A percentile compares a stretch with the other conserved stretches of the same genome.
Conservation (phyloP, 2,888 invertebrate species). For the Chaetoderma sp. region DNA sequence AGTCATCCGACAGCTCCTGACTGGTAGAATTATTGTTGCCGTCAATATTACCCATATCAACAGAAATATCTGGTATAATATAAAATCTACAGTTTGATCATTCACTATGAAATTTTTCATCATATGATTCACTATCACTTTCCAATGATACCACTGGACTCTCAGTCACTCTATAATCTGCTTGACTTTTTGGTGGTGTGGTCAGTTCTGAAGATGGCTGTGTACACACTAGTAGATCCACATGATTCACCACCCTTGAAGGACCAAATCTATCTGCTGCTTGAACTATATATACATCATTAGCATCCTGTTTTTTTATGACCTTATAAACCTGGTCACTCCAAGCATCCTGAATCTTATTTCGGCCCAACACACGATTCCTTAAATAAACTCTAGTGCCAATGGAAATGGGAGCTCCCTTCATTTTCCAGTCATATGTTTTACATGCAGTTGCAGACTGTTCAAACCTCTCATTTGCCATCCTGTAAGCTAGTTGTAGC, state of each 20-base stretch:
- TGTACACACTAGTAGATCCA: not conserved
- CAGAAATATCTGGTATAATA: no score
- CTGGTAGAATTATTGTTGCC: not conserved
- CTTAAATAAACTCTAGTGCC: constrained; percentile 12
- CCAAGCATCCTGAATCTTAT: constrained; percentile 18
- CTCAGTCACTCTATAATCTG: not conserved
- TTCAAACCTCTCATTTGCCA: not conserved
- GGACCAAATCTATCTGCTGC: not conserved
- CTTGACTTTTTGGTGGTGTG: no score
- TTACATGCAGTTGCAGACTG: not conserved
- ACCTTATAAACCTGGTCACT: not conserved
- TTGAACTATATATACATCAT: constrained; percentile 8
- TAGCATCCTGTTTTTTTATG: not conserved
- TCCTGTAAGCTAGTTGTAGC: not conserved
- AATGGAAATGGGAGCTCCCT: not conserved
- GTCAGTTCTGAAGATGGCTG: not conserved
- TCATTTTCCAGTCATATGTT: not conserved
- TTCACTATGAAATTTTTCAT: no score
- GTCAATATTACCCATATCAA: no score
- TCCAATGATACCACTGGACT: no score
- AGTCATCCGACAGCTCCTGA: not conserved
- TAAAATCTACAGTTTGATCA: no score
- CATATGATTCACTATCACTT: not conserved
- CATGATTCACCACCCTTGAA: constrained; percentile 1
- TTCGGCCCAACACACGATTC: constrained; percentile 1